Percentiles rank a stretch among this genome's conserved stretches.
Evolutionary conservation across 2,888 invertebrate genomes (phyloP).

Genomic region (Melitaea athalia): DNA sequence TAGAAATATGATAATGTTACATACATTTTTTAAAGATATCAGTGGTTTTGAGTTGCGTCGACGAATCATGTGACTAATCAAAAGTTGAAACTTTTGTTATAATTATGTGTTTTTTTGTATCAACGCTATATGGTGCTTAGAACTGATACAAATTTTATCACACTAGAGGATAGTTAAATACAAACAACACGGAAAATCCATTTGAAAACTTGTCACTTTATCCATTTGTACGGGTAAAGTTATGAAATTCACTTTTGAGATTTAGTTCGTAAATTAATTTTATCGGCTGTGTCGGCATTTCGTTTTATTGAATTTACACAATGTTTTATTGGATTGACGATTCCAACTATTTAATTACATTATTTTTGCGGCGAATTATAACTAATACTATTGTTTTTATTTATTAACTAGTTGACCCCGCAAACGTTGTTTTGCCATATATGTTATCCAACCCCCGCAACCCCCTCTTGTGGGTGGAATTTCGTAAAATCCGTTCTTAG

Average conservation of each 20-base stretch:
- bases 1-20: too few relatives aligned
- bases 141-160: not conserved
- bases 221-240: not conserved
- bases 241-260: constrained; percentile 1
- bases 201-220: not conserved
- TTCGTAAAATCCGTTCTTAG: too few relatives aligned
- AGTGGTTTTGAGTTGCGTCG: too few relatives aligned
- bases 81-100: too few relatives aligned
- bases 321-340: constrained; percentile 2
- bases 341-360: not conserved
- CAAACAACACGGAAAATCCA: not conserved
- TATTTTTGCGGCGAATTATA: not conserved
- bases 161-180: not conserved
- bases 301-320: constrained; percentile 9
- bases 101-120: too few relatives aligned
- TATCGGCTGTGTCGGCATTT: constrained; percentile 3
- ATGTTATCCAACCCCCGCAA: too few relatives aligned
- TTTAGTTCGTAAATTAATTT: not conserved
- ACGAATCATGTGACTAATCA: too few relatives aligned
- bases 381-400: not conserved
- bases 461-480: too few relatives aligned
- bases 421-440: too few relatives aligned
- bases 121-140: not conserved
- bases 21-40: too few relatives aligned
- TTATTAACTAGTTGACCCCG: too few relatives aligned